Evolutionary conservation across 1,140 invertebrate species (phyloP), one percentile per base, ranked within the genome.

Genomic region (Sipha flava): DNA sequence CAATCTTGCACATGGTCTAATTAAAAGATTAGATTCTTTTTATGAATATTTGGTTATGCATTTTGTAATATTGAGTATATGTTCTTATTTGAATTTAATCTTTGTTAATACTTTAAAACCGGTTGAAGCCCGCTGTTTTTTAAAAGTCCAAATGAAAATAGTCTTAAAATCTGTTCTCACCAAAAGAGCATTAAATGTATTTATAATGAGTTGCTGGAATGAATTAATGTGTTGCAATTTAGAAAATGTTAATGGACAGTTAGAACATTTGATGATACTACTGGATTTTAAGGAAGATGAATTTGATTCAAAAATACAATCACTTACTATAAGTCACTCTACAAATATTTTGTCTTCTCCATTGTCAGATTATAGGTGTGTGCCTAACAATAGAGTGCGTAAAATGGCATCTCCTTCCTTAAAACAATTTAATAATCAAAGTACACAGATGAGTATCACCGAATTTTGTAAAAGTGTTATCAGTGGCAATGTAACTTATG

Each of bases 181-280:
- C 43, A 77, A 77, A 14, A 77, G 73, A 77, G 73, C 73, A n/a
- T 40, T 77, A 77, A 34, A 77, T 77, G 73, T 77, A 16, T 77
- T 77, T 77, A 18, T 54, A 40, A 77, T 77, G 73, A 77, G 40
- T n/a, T 77, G 73, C 18, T 57, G 73, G 52, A 77, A 77, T 57
- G 73, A 77, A 40, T 16, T 77, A 0, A 54, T 77, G 34, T 57
- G 73, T 43, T 77, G 52, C 5, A 77, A 77, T 57, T 77, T 77
- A 59, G 73, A 77, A 59, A 77, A 77, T 40, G 49, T 34, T 29
- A 77, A 57, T 43, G 29, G 52, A 26, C 73, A 77, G 12, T 59
- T 77, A 10, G 73, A 77, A 29, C 73, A 77, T 43, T 14, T 77
- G 12, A 77, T 77, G 73, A 77, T 52, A 4, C 26, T 77, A 59